Evolutionary conservation across 2,797 vertebrate genomes (phyloP).

Genomic region (Pipistrellus pygmaeus): DNA sequence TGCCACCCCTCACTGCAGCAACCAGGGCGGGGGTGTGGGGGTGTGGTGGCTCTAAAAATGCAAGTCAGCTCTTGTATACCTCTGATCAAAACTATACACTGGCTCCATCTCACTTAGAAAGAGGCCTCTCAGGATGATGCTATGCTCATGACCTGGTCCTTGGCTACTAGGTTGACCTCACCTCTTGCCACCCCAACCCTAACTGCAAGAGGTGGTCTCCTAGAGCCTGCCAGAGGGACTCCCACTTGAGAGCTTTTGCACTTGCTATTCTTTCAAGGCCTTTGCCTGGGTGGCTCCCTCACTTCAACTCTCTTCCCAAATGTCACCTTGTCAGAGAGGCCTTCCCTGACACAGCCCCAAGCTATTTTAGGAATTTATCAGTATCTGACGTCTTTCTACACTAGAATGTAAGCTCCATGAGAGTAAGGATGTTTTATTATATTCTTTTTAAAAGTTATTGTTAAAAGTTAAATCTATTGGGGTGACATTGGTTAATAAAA

Average conservation of each 20-base stretch:
- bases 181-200: not conserved
- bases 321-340: not conserved
- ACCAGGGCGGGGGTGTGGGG: too few relatives aligned
- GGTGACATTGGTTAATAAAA: not conserved
- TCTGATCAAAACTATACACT: not conserved
- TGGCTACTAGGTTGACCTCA: not conserved
- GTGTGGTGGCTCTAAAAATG: not conserved
- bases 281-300: not conserved
- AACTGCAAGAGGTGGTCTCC: not conserved
- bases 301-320: slow-evolving; percentile 18
- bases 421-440: not conserved
- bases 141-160: not conserved
- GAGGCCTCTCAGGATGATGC: not conserved
- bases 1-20: not conserved
- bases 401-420: not conserved
- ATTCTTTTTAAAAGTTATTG: not conserved
- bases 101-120: not conserved
- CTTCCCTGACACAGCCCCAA: not conserved
- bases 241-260: not conserved
- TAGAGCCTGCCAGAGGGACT: not conserved
- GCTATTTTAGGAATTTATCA: not conserved
- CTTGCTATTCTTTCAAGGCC: not conserved
- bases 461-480: not conserved
- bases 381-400: not conserved
- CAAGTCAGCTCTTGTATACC: not conserved